Evolutionary conservation across 2,888 invertebrate genomes (phyloP).

Genomic region (Eulithis prunata): DNA sequence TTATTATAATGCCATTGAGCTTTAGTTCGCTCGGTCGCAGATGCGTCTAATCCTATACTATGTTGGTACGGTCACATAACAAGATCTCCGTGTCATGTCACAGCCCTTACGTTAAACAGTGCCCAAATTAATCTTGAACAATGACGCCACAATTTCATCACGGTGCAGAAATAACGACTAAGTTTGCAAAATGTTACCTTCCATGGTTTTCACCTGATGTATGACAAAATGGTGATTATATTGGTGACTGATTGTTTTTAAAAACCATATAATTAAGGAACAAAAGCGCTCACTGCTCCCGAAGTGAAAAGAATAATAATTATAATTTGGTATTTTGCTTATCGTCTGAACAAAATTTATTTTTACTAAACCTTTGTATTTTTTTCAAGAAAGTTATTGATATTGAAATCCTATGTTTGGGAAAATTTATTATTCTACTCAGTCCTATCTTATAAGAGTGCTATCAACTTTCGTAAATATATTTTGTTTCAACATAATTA

Average conservation of each 20-base stretch:
- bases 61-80: constrained; percentile 21
- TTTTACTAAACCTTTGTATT: too few relatives aligned
- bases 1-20: not conserved
- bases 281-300: too few relatives aligned
- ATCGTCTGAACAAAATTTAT: too few relatives aligned
- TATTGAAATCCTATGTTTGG: constrained; percentile 2
- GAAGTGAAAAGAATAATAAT: too few relatives aligned
- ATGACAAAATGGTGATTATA: not conserved
- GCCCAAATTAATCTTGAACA: constrained; percentile 29
- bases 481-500: constrained; percentile 26
- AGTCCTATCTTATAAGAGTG: constrained; percentile 3
- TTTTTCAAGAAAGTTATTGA: not conserved
- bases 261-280: too few relatives aligned
- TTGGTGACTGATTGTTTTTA: too few relatives aligned
- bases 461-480: constrained; percentile 14
- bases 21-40: constrained; percentile 17
- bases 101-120: constrained; percentile 32
- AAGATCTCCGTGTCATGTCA: constrained; percentile 31
- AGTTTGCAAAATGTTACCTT: constrained; percentile 2
- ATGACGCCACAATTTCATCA: constrained; percentile 25
- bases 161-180: constrained; percentile 12
- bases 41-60: constrained; percentile 16
- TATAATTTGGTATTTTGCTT: too few relatives aligned
- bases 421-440: constrained; percentile 4
- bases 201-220: too few relatives aligned